phyloP scores from a whole-genome alignment of 2,113 vertebrate species.

The Carassius carassius region DNA sequence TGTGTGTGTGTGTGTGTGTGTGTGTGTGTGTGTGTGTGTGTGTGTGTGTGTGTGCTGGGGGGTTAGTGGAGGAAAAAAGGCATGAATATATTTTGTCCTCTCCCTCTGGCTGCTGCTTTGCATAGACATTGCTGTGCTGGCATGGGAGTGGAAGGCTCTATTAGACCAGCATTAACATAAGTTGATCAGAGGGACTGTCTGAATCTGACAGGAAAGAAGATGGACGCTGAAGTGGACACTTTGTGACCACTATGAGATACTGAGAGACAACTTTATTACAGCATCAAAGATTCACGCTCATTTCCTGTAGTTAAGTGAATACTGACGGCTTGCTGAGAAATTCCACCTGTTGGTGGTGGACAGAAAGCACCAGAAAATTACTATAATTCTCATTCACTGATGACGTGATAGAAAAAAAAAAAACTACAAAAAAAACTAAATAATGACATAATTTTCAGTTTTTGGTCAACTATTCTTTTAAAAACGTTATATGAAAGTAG shows the following conservation, averaged over 20 bases:
- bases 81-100: slow-evolving; percentile 51
- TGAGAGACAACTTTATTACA: background rate
- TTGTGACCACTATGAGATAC: slow-evolving; percentile 11
- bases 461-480: background rate
- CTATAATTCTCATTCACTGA: too few relatives aligned
- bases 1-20: background rate
- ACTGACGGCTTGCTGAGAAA: background rate
- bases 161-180: slow-evolving; percentile 84
- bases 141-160: slow-evolving; percentile 71
- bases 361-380: background rate
- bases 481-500: background rate
- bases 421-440: background rate
- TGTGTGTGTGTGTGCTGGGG: background rate
- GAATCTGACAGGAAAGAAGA: slow-evolving; percentile 74
- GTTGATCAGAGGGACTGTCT: slow-evolving; percentile 77
- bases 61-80: slow-evolving; percentile 16
- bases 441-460: background rate
- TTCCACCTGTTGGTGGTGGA: background rate
- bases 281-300: background rate
- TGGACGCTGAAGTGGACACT: slow-evolving; percentile 71
- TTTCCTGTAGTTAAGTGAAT: slow-evolving; percentile 3
- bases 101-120: slow-evolving; percentile 64
- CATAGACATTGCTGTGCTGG: slow-evolving; percentile 77
- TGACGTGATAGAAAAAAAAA: too few relatives aligned
- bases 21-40: background rate